Evolutionary conservation across 2,113 vertebrate species (phyloP).

Genomic region (Pachyramphus minor): DNA sequence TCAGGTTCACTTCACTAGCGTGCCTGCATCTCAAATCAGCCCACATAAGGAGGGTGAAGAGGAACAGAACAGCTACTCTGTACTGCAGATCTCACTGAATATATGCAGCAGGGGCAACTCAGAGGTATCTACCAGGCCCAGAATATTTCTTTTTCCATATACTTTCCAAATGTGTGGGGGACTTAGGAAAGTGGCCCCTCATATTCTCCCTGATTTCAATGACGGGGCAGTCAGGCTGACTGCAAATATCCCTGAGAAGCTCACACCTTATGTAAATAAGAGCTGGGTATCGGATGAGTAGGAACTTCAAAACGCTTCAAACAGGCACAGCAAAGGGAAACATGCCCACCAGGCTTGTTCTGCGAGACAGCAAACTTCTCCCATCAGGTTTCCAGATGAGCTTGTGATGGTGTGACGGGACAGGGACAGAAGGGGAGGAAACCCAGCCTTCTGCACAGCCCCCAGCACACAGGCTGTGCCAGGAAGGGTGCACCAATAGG

Average conservation of each 20-base stretch:
- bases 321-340: background rate
- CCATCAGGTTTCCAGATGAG: background rate
- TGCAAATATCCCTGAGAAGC: background rate
- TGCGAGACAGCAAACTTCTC: background rate
- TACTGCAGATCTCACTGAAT: constrained; percentile 45
- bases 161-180: background rate
- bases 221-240: background rate
- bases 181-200: background rate
- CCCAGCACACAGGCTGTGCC: background rate
- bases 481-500: background rate
- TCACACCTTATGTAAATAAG: constrained; percentile 20
- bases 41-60: background rate
- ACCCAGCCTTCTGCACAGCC: background rate
- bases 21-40: constrained; percentile 26
- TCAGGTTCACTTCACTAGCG: background rate
- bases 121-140: background rate
- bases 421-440: background rate
- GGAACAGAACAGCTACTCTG: background rate
- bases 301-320: background rate
- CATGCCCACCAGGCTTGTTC: background rate
- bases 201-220: background rate
- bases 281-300: background rate
- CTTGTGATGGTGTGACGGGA: background rate
- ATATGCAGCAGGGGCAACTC: background rate
- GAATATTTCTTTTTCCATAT: background rate